Percentiles rank a stretch among this genome's conserved stretches.
Conservation (phyloP, 2,113 vertebrate genomes). For the Boulengeromyrus knoepffleri region DNA sequence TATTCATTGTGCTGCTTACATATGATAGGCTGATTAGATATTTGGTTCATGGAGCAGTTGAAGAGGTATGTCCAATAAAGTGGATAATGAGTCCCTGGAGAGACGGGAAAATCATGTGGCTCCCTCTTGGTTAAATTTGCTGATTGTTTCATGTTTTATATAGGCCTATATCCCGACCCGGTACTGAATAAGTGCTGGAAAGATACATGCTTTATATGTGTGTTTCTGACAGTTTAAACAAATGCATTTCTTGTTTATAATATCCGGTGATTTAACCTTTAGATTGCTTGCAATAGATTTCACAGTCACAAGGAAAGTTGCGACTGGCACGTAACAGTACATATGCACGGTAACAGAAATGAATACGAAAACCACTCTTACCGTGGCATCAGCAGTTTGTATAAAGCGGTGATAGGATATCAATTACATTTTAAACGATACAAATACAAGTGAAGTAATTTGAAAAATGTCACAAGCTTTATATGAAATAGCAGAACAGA, state of each 20-base stretch:
- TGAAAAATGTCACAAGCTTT: neutral
- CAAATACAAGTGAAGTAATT: slow-evolving; percentile 21
- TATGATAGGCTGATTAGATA: neutral
- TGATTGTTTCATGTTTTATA: neutral
- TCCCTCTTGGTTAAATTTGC: neutral
- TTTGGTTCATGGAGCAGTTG: neutral
- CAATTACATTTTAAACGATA: neutral
- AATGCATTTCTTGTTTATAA: neutral
- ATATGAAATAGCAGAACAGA: slow-evolving; percentile 4
- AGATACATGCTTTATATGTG: neutral
- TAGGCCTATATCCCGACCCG: neutral
- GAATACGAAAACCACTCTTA: neutral
- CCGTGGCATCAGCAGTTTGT: neutral
- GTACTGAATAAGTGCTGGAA: neutral
- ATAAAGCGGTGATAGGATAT: neutral
- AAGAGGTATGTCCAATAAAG: neutral
- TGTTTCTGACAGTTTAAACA: neutral
- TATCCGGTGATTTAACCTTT: neutral
- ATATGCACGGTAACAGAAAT: neutral
- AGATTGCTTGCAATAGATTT: neutral
- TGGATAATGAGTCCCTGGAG: neutral
- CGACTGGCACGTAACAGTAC: neutral
- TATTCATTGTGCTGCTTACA: neutral
- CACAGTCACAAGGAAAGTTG: neutral
- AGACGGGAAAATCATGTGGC: neutral